Base-by-base conservation (phyloP, 2,888 invertebrate species). In the Alcis repandata region DNA sequence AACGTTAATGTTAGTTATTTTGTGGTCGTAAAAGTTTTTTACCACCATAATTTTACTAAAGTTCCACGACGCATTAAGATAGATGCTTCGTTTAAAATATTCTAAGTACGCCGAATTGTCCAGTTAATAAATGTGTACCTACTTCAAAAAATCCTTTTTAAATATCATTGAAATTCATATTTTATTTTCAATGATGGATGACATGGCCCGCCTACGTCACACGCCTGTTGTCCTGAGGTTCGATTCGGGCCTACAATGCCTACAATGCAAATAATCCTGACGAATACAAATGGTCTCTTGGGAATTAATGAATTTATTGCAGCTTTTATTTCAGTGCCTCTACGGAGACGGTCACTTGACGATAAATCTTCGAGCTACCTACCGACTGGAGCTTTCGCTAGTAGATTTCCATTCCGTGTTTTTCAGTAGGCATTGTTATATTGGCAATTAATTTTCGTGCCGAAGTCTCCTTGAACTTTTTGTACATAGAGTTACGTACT, bases 261-360 rank as follows among this genome's bases (percentile, higher is more conserved):
- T 59, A 56, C 67, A 75, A 78, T 77, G 76, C 75, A 70, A 73
- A 76, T 78, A 67, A 36, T 70, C 63, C 69, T 59, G 67, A 71
- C 68, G 78, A 79, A 81, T 78, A 83, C 76, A 81, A 84, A 84
- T 82, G 81, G 80, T 75, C 73, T 76, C 72, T 71, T 59, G 73
- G 63, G 81, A 81, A 84, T 83, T 84, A 84, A 84, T 83, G 80
- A 82, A 84, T 84, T 83, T 84, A 84, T 79, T 72, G 79, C 77
- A 71, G 80, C 81, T 82, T 80, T 84, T 82, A 83, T 81, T 82
- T 73, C 79, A 81, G 82, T 78, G 79, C 71, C 73, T 56, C 58
- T 17, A 51, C 69, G 15, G 67, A 74, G 68, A 69, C 77, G 75
- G 78, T 74, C 82, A 77, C 70, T 75, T 15, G 67, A 67, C 74